These are phyloP conservation scores for Anniella stebbinsi DNA, from an alignment of 2,797 vertebrate species.

Conservation along the genomic window DNA sequence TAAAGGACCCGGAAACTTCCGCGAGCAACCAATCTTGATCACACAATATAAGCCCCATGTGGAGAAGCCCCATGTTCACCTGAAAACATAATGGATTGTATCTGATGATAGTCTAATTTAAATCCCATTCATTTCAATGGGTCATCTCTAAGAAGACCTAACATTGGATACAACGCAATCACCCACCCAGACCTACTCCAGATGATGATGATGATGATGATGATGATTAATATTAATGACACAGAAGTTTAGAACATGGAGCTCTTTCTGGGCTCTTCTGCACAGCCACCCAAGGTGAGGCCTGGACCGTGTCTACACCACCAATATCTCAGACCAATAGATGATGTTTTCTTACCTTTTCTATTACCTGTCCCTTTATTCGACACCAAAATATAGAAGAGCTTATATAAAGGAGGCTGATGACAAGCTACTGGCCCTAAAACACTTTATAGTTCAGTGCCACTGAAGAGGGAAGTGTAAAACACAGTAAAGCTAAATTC, in stretches of 20 bases:
- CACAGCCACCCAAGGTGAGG: background rate
- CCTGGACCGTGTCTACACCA: background rate
- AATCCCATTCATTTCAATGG: too few relatives aligned
- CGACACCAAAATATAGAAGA: background rate
- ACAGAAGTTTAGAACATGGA: background rate
- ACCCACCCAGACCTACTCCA: too few relatives aligned
- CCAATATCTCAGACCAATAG: background rate
- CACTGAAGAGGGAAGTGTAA: constrained; percentile 51
- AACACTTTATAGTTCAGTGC: constrained; percentile 36
- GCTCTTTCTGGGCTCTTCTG: background rate
- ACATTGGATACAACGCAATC: too few relatives aligned
- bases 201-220: too few relatives aligned
- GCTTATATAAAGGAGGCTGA: constrained; percentile 36
- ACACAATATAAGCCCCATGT: too few relatives aligned
- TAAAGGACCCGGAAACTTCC: too few relatives aligned
- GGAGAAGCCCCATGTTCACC: background rate
- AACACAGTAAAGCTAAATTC: constrained; percentile 60
- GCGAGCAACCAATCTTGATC: too few relatives aligned
- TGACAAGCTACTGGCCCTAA: constrained; percentile 48
- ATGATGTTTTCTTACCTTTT: background rate
- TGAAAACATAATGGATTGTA: background rate
- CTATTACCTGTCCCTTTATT: background rate
- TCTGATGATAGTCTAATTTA: too few relatives aligned
- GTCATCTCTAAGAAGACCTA: too few relatives aligned
- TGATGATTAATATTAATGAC: background rate